Base-by-base conservation (phyloP, 2,113 vertebrate genomes). In the Halcyon senegalensis region DNA sequence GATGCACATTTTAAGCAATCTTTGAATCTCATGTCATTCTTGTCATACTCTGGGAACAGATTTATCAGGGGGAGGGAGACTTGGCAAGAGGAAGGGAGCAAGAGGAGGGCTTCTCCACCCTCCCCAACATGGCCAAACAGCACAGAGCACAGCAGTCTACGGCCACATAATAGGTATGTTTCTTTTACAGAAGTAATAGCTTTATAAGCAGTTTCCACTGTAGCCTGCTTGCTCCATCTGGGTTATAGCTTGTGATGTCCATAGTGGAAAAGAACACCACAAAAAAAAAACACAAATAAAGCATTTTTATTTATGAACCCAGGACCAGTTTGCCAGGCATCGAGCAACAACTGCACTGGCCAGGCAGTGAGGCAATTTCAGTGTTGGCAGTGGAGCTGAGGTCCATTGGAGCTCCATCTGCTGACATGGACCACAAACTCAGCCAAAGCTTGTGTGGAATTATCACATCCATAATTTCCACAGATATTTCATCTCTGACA, bases 371-470 rank as follows among this genome's bases (percentile, higher is more conserved):
- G 55, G 46, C 84, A 73, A 48, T 84, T 90, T 33, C 44, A 70
- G 67, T 0, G 46, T 10, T 94, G 89, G 91, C 89, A 90, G 1
- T 0, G 0, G 44, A 68, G 69, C 23, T 0, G 3, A 83, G 72
- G 74, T 75, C 84, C 93, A 86, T 46, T 25, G 44, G 84, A 87
- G 81, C 92, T 95, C 85, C 95, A 96, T 96, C 95, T 96, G 93
- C 94, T 95, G 93, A 93, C 84, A 86, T 0, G 9, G 51, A 89
- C 50, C 89, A 72, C 68, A 44, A 50, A 41, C 63, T 50, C 28
- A 0, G 87, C 89, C 93, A 94, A 76, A 87, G 82, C 75, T 73
- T 35, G 3, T 39, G 68, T 9, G 7, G 48, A 92, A 91, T 82
- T 10, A 84, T 41, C 94, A 81, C 17, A 84, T 6, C 44, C 43